These are phyloP conservation scores for Acronicta psi DNA, from an alignment of 2,888 invertebrate species.

Conservation along the genomic window DNA sequence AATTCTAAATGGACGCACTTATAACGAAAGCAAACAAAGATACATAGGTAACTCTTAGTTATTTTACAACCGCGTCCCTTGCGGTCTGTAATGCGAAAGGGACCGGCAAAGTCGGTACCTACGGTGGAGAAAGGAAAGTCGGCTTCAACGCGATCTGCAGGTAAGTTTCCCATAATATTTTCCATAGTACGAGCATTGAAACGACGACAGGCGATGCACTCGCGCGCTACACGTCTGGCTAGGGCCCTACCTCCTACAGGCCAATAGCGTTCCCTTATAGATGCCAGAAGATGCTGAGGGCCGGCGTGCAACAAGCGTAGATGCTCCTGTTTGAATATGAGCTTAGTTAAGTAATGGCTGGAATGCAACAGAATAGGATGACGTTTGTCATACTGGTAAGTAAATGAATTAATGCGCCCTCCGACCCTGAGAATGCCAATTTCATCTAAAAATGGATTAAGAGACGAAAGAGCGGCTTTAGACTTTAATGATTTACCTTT, in stretches of 20 bases:
- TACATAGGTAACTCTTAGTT: conserved; percentile 2
- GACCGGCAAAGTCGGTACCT: conserved; percentile 4
- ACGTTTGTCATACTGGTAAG: conserved; percentile 4
- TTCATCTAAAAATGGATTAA: conserved; percentile 8
- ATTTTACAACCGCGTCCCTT: conserved; percentile 6
- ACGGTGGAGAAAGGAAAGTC: background rate
- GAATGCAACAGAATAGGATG: conserved; percentile 4
- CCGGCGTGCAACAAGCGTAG: conserved; percentile 7
- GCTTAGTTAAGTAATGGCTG: background rate
- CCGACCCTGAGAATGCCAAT: background rate
- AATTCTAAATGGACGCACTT: conserved; percentile 8
- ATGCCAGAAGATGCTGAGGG: conserved; percentile 8
- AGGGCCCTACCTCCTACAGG: conserved; percentile 6
- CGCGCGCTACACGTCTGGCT: conserved; percentile 5
- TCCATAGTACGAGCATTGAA: background rate
- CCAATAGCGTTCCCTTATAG: conserved; percentile 9
- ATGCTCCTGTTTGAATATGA: conserved; percentile 2
- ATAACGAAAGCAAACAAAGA: conserved; percentile 4
- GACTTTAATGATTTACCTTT: conserved; percentile 13
- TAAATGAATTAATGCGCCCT: conserved; percentile 4
- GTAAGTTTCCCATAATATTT: conserved; percentile 6
- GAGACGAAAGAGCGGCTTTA: conserved; percentile 6
- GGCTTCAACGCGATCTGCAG: background rate
- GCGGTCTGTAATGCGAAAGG: background rate
- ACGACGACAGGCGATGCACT: conserved; percentile 9